A percentile compares a stretch with the other conserved stretches of the same genome.
Evolutionary conservation across 2,888 invertebrate species (phyloP).

Genomic region (Sepioteuthis lessoniana): DNA sequence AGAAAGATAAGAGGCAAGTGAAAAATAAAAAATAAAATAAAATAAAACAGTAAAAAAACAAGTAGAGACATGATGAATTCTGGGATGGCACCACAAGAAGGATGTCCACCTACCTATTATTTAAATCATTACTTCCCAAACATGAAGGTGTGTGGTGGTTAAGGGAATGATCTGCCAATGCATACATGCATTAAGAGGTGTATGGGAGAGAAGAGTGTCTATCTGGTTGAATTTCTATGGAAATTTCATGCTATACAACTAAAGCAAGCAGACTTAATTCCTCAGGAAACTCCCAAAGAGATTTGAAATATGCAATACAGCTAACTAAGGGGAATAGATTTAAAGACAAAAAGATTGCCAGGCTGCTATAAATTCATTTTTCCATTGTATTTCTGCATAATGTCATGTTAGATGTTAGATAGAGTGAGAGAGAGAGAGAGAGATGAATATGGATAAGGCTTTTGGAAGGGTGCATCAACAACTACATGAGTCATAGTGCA

Average conservation of each 20-base stretch:
- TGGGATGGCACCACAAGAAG: no score
- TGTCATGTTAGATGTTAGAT: neutral
- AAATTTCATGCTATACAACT: neutral
- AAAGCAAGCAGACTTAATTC: neutral
- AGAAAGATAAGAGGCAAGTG: no score
- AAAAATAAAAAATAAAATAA: no score
- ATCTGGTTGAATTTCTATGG: neutral
- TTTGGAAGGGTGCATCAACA: neutral
- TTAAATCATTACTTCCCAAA: no score
- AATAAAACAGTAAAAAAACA: no score
- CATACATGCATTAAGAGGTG: neutral
- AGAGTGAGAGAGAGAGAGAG: no score
- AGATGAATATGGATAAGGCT: neutral
- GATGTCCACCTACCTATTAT: no score
- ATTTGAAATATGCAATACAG: neutral
- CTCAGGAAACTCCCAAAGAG: neutral
- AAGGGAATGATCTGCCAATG: no score
- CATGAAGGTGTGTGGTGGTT: no score
- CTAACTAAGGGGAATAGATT: neutral
- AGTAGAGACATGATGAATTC: no score
- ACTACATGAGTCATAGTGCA: slow-evolving; percentile 13
- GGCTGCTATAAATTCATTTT: neutral
- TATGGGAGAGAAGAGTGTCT: neutral
- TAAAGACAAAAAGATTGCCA: neutral
- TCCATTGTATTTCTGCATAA: neutral